Base-by-base conservation (phyloP, 2,888 invertebrate genomes). In the Latheticus oryzae region DNA sequence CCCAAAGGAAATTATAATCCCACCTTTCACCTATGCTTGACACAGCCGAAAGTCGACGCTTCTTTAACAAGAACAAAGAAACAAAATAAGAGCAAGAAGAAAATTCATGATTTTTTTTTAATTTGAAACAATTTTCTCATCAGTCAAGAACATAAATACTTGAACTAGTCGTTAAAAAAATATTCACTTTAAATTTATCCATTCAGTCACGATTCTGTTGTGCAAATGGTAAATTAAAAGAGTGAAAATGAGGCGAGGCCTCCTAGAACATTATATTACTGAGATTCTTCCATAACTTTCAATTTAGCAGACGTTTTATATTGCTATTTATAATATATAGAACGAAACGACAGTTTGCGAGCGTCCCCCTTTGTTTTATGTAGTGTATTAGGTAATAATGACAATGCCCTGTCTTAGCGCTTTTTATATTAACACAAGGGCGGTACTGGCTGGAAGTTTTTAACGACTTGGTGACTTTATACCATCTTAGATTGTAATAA, bases 1-100 rank as follows among this genome's bases (percentile, higher is more conserved):
- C 77, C 78, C 78, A 70, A 62, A 77, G 78, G 78, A 78, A 78
- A 78, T 78, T 78, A 78, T 76, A 76, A 76, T 75, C 74, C 72
- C 66, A 69, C 68, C 52, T 60, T 57, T 60, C 55, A 60, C 56
- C 56, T 60, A 60, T 60, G 60, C 48, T 56, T 60, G 60, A 59
- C 59, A 59, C 38, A 21, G 32, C 11, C 17, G 32, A 12, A 40
- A 55, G 54, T 59, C 58, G 54, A 53, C 54, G 50, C 45, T 60
- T 61, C 62, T 67, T n/a, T 63, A 60, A 58, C 64, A 61, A 57
- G 55, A 51, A 64, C 68, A 69, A 69, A 68, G 68, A 68, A 66
- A 66, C 64, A 58, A 67, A 71, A 72, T 71, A 72, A 73, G 73
- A 73, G 72, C 70, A 72, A 73, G 73, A 73, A 74, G 74, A 73